Evolutionary conservation across 2,113 vertebrate genomes (phyloP).

Genomic region (Cepphus grylle): DNA sequence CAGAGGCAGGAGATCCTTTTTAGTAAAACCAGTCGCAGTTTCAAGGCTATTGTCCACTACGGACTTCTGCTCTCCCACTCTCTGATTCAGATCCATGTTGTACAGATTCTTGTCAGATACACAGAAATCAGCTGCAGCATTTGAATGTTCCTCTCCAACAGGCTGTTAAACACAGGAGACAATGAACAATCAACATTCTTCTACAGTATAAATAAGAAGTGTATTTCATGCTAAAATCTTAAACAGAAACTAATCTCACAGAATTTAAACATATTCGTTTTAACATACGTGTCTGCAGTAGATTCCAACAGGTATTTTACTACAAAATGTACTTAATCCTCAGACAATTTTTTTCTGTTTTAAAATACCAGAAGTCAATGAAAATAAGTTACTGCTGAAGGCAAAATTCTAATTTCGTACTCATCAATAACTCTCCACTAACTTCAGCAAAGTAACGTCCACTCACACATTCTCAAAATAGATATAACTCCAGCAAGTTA

Average conservation of each 20-base stretch:
- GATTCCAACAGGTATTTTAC: neutral
- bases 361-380: neutral
- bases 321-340: neutral
- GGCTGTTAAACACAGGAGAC: constrained; percentile 66
- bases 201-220: neutral
- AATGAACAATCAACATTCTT: neutral
- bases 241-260: neutral
- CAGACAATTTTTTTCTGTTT: neutral
- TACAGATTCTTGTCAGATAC: constrained; percentile 60
- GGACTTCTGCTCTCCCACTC: neutral
- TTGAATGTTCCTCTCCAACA: constrained; percentile 64
- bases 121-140: constrained; percentile 31
- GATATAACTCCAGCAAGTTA: neutral
- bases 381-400: neutral
- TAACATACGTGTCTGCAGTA: neutral
- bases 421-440: neutral
- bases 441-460: neutral
- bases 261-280: neutral
- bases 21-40: neutral
- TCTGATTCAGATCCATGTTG: constrained; percentile 47
- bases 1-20: constrained; percentile 16
- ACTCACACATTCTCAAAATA: neutral
- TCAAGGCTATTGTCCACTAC: neutral
- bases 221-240: neutral
- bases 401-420: neutral